Evolutionary conservation across 2,797 vertebrate species (phyloP), one percentile per base, ranked within the genome.

Genomic region (Acanthurus leucopareius): DNA sequence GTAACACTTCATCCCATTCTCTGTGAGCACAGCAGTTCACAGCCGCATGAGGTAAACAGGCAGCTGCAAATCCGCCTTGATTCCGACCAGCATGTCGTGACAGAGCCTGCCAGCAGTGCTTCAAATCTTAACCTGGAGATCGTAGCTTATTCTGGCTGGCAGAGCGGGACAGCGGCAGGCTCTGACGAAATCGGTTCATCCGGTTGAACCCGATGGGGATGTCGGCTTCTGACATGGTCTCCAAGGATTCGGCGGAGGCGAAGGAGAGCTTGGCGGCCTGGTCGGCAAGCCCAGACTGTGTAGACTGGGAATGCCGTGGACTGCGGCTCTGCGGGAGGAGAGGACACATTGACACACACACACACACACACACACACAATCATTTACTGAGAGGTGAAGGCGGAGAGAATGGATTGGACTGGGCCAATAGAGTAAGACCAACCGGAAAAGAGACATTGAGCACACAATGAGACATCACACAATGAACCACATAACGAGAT

Each of bases 211-310:
- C 97, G 51, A 98, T 78, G 45, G 98, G 98, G 75, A 99, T 94
- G 95, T 99, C 97, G 0, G 97, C 97, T 89, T 99, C 98, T 0
- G 98, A 99, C 98, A 99, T 99, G 93, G 97, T 99, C 94, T 99
- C 98, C 95, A 99, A 88, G 81, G 97, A 98, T 80, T 99, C 98
- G 0, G 98, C 97, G 0, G 98, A 99, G 83, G 98, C 98, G 3
- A 97, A 99, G 57, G 98, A 99, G 82, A 99, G 95, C 91, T 99
- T 99, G 92, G 97, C 96, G 6, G 97, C 97, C 96, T 99, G 98
- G 86, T 99, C 97, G 0, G 98, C 98, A 84, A 99, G 95, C 86
- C 97, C 98, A 0, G 98, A 97, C 94, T 99, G 98, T 75, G 98
- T 97, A 79, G 96, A 96, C 95, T 98, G 98, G 78, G 97, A 96